Evolutionary conservation across 1,140 invertebrate species (phyloP), one percentile per base, ranked within the genome.

Genomic region (Trachelipus rathkii): DNA sequence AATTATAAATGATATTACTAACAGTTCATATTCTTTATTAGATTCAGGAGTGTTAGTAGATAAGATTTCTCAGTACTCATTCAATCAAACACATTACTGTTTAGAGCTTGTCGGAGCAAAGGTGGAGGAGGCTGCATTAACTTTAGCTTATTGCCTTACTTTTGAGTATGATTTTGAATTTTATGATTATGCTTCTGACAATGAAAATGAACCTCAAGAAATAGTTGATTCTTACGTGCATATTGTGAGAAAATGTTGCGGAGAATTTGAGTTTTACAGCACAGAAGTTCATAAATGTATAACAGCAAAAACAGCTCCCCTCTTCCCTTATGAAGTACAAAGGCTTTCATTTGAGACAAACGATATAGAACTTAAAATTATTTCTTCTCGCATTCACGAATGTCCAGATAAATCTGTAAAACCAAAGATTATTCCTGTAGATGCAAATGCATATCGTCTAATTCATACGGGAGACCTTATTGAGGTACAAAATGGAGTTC

Each of bases 381-480:
- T 60, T 4, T 60, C 50, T 60, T 60, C 50, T 60, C 50, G 50
- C 19, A 60, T 60, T 60, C 50, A 60, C 8, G 50, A 60, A 60
- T 60, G 50, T 60, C 50, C 50, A 19, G 19, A 60, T 60, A 19
- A 60, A 60, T 60, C 50, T 1, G 11, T 60, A 15, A 60, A 60
- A 19, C 50, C 50, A 60, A 19, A 60, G 19, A 60, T 60, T 60
- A 60, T 60, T 60, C 19, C 50, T 60, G 50, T 60, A 13, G 50
- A 60, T 60, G 1, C 50, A 13, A 60, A 19, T 19, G 50, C 19
- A 15, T 60, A 4, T 19, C 50, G 50, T 15, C 50, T 60, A 15
- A 15, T 60, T 3, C 50, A 60, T 60, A 60, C 50, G 11, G 50
- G 50, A 60, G 50, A 60, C 11, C 1, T 60, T 60, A 60, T 60